Percentiles rank a stretch among this genome's conserved stretches.
Conservation (phyloP, 2,888 invertebrate genomes). For the Frankliniella intonsa region DNA sequence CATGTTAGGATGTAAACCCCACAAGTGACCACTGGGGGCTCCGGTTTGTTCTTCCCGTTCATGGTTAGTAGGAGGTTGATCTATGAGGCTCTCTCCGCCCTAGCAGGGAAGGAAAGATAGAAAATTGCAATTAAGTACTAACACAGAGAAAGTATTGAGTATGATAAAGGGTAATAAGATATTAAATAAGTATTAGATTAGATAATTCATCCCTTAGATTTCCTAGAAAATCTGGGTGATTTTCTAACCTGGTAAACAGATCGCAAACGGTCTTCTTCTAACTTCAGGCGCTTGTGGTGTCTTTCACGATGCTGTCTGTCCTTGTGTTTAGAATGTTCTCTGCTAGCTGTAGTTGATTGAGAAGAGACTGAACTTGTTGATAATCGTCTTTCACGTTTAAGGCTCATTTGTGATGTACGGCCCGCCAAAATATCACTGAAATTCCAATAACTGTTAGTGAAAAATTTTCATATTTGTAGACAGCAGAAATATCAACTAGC, state of each 20-base stretch:
- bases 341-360: constrained; percentile 3
- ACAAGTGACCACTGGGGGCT: constrained; percentile 30
- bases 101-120: constrained; percentile 32
- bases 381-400: background rate
- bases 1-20: background rate
- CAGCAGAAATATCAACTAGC: background rate
- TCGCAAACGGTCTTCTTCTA: constrained; percentile 16
- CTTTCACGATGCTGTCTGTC: constrained; percentile 29
- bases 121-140: constrained; percentile 41
- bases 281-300: constrained; percentile 27
- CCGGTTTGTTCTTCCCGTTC: constrained; percentile 37
- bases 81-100: constrained; percentile 41
- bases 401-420: background rate
- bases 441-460: background rate
- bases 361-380: constrained; percentile 4
- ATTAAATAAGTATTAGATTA: constrained; percentile 33
- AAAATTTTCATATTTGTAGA: background rate
- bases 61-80: constrained; percentile 60
- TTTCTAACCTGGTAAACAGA: constrained; percentile 24
- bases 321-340: background rate
- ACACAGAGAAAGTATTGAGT: too few relatives aligned
- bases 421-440: background rate
- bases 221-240: too few relatives aligned
- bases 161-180: constrained; percentile 32
- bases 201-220: too few relatives aligned